Evolutionary conservation across 2,113 vertebrate species (phyloP), one percentile per base, ranked within the genome.

Genomic region (Microcebus murinus): DNA sequence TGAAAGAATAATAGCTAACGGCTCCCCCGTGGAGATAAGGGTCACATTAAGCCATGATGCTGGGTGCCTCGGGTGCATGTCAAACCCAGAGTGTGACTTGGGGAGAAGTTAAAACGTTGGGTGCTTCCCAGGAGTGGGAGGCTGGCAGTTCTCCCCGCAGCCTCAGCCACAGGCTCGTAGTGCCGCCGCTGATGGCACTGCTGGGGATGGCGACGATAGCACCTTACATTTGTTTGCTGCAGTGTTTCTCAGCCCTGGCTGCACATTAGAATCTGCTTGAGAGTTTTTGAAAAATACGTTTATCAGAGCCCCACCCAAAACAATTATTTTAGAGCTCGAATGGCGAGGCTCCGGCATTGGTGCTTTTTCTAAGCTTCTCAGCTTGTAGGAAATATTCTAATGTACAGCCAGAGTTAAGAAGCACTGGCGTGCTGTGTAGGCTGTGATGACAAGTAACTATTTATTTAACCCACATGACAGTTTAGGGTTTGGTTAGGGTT

Each of bases 381-480:
- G 89, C 23, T 63, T 12, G 4, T 12, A 63, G 61, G 29, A 63
- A 95, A 91, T 70, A n/a, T 48, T 85, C 76, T 76, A 45, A 65
- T 52, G n/a, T 21, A 48, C 79, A 73, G 67, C 67, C 55, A 55
- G 63, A 36, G 45, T 3, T 76, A 81, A 73, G 76, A 83, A 17
- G 87, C 71, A 50, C 52, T 0, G 10, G 59, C 10, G 15, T 90
- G 61, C 36, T 73, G n/a, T 25, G 20, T 25, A 91, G 91, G 77
- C 96, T 55, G 71, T 91, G 95, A 96, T 96, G 73, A 95, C 17
- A 63, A 73, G 86, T 57, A 61, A 95, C 91, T 87, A 21, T 90
- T 86, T 27, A 59, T 95, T 95, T 89, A 63, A 76, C 76, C 82
- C 73, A 86, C 39, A 8, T 45, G 74, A 74, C 65, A 36, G n/a